Evolutionary conservation across 2,888 invertebrate species (phyloP).

Genomic region (Strigamia crassipes): DNA sequence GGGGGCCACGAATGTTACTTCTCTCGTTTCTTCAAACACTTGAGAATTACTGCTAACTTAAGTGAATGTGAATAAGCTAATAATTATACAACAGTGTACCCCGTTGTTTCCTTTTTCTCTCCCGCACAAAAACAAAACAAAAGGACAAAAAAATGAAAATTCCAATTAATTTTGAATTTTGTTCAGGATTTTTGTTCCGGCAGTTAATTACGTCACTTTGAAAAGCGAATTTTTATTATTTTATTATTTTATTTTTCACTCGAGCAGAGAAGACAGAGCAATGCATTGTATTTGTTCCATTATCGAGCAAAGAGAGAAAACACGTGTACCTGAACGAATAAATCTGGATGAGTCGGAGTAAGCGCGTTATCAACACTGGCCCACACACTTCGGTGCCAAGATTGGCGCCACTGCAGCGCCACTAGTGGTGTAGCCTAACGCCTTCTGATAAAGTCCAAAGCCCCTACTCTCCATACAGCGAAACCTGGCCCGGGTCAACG

Average conservation of each 20-base stretch:
- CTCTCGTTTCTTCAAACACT: slow-evolving; percentile 3
- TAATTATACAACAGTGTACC: background rate
- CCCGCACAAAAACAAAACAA: background rate
- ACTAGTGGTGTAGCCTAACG: slow-evolving; percentile 16
- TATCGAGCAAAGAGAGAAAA: slow-evolving; percentile 22
- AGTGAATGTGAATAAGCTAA: slow-evolving; percentile 18
- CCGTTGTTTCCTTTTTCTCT: background rate
- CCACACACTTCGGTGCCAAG: slow-evolving; percentile 26
- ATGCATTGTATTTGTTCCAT: slow-evolving; percentile 18
- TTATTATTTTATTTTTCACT: background rate
- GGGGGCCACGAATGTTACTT: slow-evolving; percentile 15
- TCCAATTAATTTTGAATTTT: too few species aligned
- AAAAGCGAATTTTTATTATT: background rate
- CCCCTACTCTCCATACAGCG: background rate
- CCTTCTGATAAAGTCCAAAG: slow-evolving; percentile 13
- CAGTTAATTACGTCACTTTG: too few species aligned
- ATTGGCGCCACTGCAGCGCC: slow-evolving; percentile 23
- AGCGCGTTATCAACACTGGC: slow-evolving; percentile 20
- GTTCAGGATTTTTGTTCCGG: too few species aligned
- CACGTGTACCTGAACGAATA: slow-evolving; percentile 30
- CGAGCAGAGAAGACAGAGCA: background rate
- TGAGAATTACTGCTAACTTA: slow-evolving; percentile 9
- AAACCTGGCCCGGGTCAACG: background rate
- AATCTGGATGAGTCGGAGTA: slow-evolving; percentile 30
- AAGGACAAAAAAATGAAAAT: too few species aligned